Conservation (phyloP, 1,140 invertebrate genomes). For the Nylanderia fulva region DNA sequence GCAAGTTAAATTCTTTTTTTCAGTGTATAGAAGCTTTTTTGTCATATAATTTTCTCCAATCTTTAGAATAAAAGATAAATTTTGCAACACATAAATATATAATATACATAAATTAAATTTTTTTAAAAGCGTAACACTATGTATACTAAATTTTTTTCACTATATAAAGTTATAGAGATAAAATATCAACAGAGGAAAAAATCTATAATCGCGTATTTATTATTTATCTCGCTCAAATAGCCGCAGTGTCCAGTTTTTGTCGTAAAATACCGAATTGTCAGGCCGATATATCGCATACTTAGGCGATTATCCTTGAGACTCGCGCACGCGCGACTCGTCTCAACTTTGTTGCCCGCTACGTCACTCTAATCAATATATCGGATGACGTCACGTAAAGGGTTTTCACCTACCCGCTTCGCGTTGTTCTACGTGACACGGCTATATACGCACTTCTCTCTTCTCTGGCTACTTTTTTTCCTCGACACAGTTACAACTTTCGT, state of each 20-base stretch:
- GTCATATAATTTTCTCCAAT: background rate
- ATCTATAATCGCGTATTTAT: background rate
- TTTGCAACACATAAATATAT: background rate
- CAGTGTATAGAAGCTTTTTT: background rate
- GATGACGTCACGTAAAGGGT: constrained; percentile 41
- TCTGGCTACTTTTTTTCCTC: background rate
- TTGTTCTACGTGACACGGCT: constrained; percentile 18
- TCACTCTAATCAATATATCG: constrained; percentile 49
- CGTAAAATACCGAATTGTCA: background rate
- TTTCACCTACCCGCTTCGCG: constrained; percentile 29
- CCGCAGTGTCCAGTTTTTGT: background rate
- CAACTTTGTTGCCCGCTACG: constrained; percentile 16
- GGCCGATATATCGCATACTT: background rate
- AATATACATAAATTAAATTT: background rate
- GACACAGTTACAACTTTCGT: background rate
- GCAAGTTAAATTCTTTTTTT: too few species aligned
- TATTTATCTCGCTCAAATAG: background rate
- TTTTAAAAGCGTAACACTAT: too few species aligned
- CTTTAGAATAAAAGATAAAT: background rate
- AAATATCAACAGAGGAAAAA: too few species aligned
- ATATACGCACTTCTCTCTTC: constrained; percentile 8
- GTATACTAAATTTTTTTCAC: too few species aligned
- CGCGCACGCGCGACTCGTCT: constrained; percentile 42
- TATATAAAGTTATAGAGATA: too few species aligned
- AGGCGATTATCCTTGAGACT: background rate